Percentiles rank a stretch among this genome's conserved stretches.
These are phyloP conservation scores for Pandemis corylana DNA, from an alignment of 2,888 invertebrate species.

Conservation along the genomic window DNA sequence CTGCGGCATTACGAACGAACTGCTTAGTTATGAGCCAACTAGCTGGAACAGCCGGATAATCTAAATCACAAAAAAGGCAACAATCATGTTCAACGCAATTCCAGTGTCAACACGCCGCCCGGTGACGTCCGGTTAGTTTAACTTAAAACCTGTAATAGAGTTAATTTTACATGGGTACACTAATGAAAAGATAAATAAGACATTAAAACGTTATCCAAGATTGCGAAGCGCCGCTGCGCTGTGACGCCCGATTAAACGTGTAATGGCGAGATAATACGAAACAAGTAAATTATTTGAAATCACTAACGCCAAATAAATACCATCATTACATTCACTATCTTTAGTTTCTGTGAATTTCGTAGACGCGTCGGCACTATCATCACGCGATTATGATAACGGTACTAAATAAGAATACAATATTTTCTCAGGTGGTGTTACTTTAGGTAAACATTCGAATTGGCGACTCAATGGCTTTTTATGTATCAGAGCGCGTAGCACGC, in stretches of 20 bases:
- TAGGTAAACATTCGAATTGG: conserved; percentile 12
- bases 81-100: conserved; percentile 2
- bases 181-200: conserved; percentile 25
- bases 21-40: neutral
- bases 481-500: conserved; percentile 31
- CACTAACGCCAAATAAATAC: conserved; percentile 9
- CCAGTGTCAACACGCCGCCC: conserved; percentile 33
- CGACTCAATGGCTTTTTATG: conserved; percentile 17
- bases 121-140: conserved; percentile 12
- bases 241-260: conserved; percentile 21
- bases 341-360: conserved; percentile 5
- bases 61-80: neutral
- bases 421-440: conserved; percentile 8
- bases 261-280: neutral
- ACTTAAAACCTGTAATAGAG: conserved; percentile 4
- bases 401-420: conserved; percentile 18
- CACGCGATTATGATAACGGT: conserved; percentile 18
- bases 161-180: conserved; percentile 13
- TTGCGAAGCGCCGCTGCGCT: neutral
- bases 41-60: neutral
- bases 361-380: neutral
- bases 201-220: conserved; percentile 17
- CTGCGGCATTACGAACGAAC: neutral
- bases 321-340: neutral
- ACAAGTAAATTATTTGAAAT: conserved; percentile 4